These are phyloP conservation scores for Sarcophaga variegata DNA, from an alignment of 2,888 invertebrate species.

Conservation along the genomic window DNA sequence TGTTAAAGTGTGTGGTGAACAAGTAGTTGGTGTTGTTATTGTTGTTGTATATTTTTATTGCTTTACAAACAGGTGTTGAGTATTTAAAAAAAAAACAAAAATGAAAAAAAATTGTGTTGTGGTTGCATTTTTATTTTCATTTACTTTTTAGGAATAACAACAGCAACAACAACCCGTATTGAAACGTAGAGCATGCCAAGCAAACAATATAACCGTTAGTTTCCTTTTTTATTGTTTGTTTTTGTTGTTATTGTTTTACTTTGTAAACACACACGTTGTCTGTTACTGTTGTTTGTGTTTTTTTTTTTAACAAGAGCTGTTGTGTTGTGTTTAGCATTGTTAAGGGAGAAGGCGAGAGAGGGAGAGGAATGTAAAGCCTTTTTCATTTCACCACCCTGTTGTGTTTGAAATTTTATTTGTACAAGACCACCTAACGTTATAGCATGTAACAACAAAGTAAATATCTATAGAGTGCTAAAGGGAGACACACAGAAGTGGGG, in stretches of 20 bases:
- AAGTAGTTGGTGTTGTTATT: conserved; percentile 13
- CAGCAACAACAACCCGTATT: background rate
- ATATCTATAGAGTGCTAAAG: too few species aligned
- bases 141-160: background rate
- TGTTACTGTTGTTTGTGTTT: too few species aligned
- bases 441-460: too few species aligned
- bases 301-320: too few species aligned
- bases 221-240: background rate
- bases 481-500: too few species aligned
- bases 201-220: background rate
- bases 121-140: conserved; percentile 44
- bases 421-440: too few species aligned
- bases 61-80: conserved; percentile 66
- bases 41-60: conserved; percentile 47
- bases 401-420: too few species aligned
- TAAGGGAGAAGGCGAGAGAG: too few species aligned
- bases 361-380: too few species aligned
- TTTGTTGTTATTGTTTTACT: background rate
- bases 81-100: conserved; percentile 38
- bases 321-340: too few species aligned
- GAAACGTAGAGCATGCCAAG: too few species aligned
- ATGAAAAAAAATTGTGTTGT: conserved; percentile 49
- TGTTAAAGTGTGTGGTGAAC: conserved; percentile 14
- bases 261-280: background rate
- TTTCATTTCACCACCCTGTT: too few species aligned